Evolutionary conservation across 2,113 vertebrate species (phyloP), one percentile per base, ranked within the genome.

Genomic region (Mobula hypostoma): DNA sequence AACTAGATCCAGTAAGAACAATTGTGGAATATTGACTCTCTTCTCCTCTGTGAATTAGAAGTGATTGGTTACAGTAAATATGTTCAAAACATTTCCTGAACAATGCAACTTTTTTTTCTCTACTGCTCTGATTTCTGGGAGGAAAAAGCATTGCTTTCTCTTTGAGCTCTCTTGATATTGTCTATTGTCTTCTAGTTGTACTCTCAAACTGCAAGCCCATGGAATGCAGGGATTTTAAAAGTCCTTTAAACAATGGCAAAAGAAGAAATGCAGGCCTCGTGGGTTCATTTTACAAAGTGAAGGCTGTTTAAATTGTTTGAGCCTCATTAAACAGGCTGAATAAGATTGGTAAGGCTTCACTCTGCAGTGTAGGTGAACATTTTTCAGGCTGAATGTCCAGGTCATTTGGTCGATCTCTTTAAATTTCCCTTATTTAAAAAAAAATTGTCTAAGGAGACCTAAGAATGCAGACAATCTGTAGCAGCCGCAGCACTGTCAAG

Each of bases 191-290:
- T 94, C 94, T 94, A 90, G 29, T 82, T 88, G 40, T 63, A 24
- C n/a, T 85, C 91, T 17, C 70, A 94, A 82, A 94, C 93, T 66
- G 72, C 91, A 94, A 58, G 19, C 56, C 94, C 94, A 82, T 94
- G 80, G 94, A 94, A 94, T 68, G 94, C 27, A 66, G 72, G n/a
- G 94, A 94, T 95, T 94, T 48, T 94, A 94, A 90, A 94, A 94
- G 80, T 56, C 61, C 90, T 94, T 94, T 92, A 72, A 36, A 93
- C 87, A 29, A 92, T 61, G 66, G 74, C 79, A 66, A 40, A 94
- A 68, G 79, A 76, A 88, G 78, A 92, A 29, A 32, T 36, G 17
- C 21, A 29, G 40, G 80, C 36, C 87, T 66, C 85, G 94, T 85
- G 94, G 83, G 56, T 87, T 29, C 83, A 87, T 9, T 61, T 87